These are phyloP conservation scores for Hydropsyche betteni DNA, from an alignment of 2,888 invertebrate species.

Conservation along the genomic window DNA sequence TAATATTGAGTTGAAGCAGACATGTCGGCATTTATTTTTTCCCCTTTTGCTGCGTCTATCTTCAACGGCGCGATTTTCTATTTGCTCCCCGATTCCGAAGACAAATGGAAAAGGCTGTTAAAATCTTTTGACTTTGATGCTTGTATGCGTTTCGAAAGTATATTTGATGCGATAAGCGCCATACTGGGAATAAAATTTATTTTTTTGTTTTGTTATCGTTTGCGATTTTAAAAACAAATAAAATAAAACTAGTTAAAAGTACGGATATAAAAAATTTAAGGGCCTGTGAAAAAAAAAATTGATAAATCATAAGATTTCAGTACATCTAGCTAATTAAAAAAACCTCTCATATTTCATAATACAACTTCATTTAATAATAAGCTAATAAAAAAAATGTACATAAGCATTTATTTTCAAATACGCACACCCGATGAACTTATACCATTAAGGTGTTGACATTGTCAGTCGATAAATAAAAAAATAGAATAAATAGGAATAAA, in stretches of 20 bases:
- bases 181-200: too few species aligned
- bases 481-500: neutral
- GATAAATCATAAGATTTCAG: too few species aligned
- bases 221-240: too few species aligned
- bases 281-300: too few species aligned
- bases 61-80: neutral
- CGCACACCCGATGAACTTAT: neutral
- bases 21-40: conserved; percentile 34
- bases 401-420: too few species aligned
- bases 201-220: too few species aligned
- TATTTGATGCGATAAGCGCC: neutral
- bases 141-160: neutral
- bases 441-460: conserved; percentile 38
- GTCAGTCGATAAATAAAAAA: neutral
- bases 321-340: too few species aligned
- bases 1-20: conserved; percentile 40
- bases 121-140: conserved; percentile 1
- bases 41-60: conserved; percentile 1
- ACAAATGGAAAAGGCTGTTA: conserved; percentile 12
- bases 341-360: too few species aligned
- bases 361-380: too few species aligned
- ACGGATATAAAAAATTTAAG: too few species aligned
- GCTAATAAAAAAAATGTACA: too few species aligned
- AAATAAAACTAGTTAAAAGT: too few species aligned
- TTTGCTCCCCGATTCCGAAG: conserved; percentile 19